Evolutionary conservation across 2,797 vertebrate species (phyloP).

Genomic region (Hybognathus amarus): DNA sequence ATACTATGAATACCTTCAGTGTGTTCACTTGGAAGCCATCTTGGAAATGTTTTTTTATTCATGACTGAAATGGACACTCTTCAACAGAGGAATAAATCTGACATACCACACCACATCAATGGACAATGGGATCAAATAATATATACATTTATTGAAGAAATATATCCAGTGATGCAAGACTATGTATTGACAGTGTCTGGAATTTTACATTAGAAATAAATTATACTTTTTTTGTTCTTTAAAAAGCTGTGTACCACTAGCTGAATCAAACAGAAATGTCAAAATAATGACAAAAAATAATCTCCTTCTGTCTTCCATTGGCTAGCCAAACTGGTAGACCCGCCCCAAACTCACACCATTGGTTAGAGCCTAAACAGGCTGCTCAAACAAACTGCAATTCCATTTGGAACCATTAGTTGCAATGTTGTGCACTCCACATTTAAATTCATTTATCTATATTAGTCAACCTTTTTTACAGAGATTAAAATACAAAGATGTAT

Average conservation of each 20-base stretch:
- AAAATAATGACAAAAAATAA: neutral
- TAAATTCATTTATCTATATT: neutral
- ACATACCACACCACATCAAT: neutral
- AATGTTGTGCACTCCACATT: neutral
- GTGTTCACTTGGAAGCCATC: neutral
- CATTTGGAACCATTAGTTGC: neutral
- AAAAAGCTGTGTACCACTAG: conserved; percentile 18
- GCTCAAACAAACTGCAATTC: neutral
- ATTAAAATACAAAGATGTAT: conserved; percentile 10
- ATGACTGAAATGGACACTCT: neutral
- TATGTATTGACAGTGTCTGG: conserved; percentile 35
- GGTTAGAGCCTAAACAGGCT: neutral
- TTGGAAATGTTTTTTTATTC: neutral
- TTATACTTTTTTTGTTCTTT: conserved; percentile 8
- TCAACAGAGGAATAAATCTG: neutral
- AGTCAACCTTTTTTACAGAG: neutral
- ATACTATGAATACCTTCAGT: no score
- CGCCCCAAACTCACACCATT: neutral
- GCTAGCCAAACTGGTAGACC: neutral
- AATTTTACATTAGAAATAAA: conserved; percentile 41
- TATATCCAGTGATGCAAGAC: conserved; percentile 7
- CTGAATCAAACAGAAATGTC: neutral
- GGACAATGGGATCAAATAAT: neutral
- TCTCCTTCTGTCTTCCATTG: neutral
- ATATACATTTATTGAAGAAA: conserved; percentile 48